These are phyloP conservation scores for Nomada lathburiana DNA, from an alignment of 2,888 invertebrate genomes.

Conservation along the genomic window DNA sequence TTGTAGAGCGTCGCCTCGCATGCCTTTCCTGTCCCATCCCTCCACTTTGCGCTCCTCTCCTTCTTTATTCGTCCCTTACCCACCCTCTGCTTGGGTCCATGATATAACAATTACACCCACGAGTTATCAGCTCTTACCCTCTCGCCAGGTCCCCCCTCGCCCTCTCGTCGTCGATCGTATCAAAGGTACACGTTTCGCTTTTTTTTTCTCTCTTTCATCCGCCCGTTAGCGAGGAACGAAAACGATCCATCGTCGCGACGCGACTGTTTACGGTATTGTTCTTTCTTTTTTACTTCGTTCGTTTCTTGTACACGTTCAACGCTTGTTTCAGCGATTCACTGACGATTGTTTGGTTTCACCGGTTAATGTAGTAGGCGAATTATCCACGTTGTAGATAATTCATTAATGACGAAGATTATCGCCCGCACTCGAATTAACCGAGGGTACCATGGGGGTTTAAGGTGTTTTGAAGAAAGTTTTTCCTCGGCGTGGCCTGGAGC, in stretches of 20 bases:
- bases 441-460: background rate
- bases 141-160: background rate
- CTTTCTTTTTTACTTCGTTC: background rate
- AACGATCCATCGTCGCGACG: conserved; percentile 25
- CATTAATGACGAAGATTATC: background rate
- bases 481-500: background rate
- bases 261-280: conserved; percentile 16
- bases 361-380: background rate
- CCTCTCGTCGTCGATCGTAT: conserved; percentile 15
- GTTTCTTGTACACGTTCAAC: too few species aligned
- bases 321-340: conserved; percentile 8
- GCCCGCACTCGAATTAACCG: background rate
- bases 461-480: conserved; percentile 4
- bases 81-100: conserved; percentile 57
- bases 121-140: conserved; percentile 71
- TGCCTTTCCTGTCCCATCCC: conserved; percentile 67
- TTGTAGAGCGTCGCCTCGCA: conserved; percentile 77
- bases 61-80: conserved; percentile 60
- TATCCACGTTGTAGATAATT: background rate
- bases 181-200: conserved; percentile 50
- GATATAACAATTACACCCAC: conserved; percentile 79
- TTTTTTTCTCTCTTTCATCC: conserved; percentile 14
- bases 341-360: background rate
- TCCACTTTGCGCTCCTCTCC: conserved; percentile 58
- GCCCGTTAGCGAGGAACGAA: conserved; percentile 33